A percentile compares a stretch with the other conserved stretches of the same genome.
phyloP scores from a whole-genome alignment of 2,888 invertebrate species.

The Drosophila imparisetae region DNA sequence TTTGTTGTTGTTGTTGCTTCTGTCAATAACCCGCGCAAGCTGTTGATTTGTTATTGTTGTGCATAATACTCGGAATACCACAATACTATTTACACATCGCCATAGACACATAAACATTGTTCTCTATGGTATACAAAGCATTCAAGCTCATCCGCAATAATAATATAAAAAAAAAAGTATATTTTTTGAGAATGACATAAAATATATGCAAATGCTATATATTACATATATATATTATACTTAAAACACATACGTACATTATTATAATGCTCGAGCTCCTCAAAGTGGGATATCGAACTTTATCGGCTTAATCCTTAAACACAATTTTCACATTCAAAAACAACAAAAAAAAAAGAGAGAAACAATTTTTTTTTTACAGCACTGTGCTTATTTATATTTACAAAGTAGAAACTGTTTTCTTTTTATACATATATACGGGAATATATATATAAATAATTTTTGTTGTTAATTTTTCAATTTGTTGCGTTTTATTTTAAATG shows the following conservation, averaged over 20 bases:
- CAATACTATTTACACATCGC: background rate
- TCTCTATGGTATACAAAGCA: background rate
- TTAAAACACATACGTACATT: slow-evolving; percentile 46
- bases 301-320: slow-evolving; percentile 9
- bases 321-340: slow-evolving; percentile 33
- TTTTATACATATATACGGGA: slow-evolving; percentile 8
- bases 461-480: slow-evolving; percentile 3
- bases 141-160: slow-evolving; percentile 5
- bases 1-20: slow-evolving; percentile 24
- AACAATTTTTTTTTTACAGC: background rate
- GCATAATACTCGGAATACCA: slow-evolving; percentile 22
- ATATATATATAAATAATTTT: background rate
- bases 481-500: slow-evolving; percentile 26
- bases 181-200: background rate
- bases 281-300: slow-evolving; percentile 8
- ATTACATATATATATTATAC: background rate
- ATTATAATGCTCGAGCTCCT: slow-evolving; percentile 12
- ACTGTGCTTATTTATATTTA: slow-evolving; percentile 24
- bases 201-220: background rate
- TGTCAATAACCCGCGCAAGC: slow-evolving; percentile 66
- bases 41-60: slow-evolving; percentile 46
- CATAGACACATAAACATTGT: background rate
- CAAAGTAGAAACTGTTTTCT: slow-evolving; percentile 19
- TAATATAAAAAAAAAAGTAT: background rate
- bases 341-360: slow-evolving; percentile 13